Evolutionary conservation across 2,113 vertebrate genomes (phyloP), one percentile per base, ranked within the genome.

Genomic region (Burhinus bistriatus): DNA sequence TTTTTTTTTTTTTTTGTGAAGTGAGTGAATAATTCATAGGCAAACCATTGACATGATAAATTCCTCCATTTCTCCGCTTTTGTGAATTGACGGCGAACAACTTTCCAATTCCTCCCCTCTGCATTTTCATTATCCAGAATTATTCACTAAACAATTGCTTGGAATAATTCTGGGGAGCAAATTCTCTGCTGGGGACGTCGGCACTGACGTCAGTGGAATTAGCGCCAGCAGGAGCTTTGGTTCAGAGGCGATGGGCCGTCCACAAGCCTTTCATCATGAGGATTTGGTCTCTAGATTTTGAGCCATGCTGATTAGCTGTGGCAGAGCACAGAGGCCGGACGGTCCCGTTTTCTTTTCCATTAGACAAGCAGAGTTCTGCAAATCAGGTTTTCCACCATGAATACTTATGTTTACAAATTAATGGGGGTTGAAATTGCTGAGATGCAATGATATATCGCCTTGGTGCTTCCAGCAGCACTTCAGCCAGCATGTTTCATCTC

Each of bases 31-130:
- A 90, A 96, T 96, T 96, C 95, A 96, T 89, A 69, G 40, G 49
- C 78, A 20, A 95, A 65, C 55, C 94, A 94, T 86, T 94, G 93
- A 93, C 94, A 94, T 91, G 93, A 96, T 94, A 94, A 97, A 94
- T 94, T 83, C 93, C 78, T 94, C 87, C 66, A 23, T 93, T 95
- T 72, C 89, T 89, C 84, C 81, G 73, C 91, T 87, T 96, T 92
- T 94, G 95, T 87, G 85, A 92, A 72, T 32, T 62, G 88, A 90
- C 83, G 66, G 65, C 5, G 29, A 95, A 82, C 92, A 96, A 95
- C 90, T 95, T 96, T 52, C 89, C 94, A 69, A 51, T 93, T 93
- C 86, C 89, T 89, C 89, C 91, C 90, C 75, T 90, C 83, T 61
- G 87, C 92, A 62, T 91, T 96, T 93, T 92, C 95, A 96, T 96